Conservation (phyloP, 1,140 invertebrate species). For the Papilio helenus region DNA sequence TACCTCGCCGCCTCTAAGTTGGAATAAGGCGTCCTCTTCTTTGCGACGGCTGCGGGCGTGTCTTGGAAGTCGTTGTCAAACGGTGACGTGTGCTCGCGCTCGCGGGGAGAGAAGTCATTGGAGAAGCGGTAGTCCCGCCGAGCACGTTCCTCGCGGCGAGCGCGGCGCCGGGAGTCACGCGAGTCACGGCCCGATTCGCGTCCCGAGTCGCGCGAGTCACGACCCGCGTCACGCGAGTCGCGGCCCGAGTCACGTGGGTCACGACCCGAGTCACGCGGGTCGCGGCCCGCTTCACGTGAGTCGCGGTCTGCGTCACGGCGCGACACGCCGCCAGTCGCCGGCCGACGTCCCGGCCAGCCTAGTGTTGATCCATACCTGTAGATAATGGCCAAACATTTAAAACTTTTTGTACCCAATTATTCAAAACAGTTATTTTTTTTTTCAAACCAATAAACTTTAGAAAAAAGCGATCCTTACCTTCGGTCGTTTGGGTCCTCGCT, state of each 20-base stretch:
- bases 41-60: slow-evolving; percentile 59
- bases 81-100: slow-evolving; percentile 84
- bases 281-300: slow-evolving; percentile 43
- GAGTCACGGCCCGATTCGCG: slow-evolving; percentile 47
- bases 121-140: slow-evolving; percentile 82
- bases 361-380: slow-evolving; percentile 78
- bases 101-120: slow-evolving; percentile 84
- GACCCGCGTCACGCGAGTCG: slow-evolving; percentile 41
- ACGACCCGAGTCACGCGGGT: slow-evolving; percentile 45
- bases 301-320: slow-evolving; percentile 61
- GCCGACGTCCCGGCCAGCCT: slow-evolving; percentile 70
- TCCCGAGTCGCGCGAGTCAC: slow-evolving; percentile 49
- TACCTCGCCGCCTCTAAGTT: slow-evolving; percentile 74
- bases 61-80: slow-evolving; percentile 89
- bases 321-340: slow-evolving; percentile 59
- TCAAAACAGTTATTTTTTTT: no score
- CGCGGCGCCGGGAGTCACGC: slow-evolving; percentile 45
- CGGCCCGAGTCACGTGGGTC: slow-evolving; percentile 47
- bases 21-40: slow-evolving; percentile 69
- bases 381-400: background rate
- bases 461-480: slow-evolving; percentile 51
- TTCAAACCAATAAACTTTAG: background rate
- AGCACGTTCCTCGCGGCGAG: slow-evolving; percentile 61
- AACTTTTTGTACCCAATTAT: background rate
- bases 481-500: slow-evolving; percentile 66